Evolutionary conservation across 2,113 vertebrate species (phyloP).

Genomic region (Carlito syrichta): DNA sequence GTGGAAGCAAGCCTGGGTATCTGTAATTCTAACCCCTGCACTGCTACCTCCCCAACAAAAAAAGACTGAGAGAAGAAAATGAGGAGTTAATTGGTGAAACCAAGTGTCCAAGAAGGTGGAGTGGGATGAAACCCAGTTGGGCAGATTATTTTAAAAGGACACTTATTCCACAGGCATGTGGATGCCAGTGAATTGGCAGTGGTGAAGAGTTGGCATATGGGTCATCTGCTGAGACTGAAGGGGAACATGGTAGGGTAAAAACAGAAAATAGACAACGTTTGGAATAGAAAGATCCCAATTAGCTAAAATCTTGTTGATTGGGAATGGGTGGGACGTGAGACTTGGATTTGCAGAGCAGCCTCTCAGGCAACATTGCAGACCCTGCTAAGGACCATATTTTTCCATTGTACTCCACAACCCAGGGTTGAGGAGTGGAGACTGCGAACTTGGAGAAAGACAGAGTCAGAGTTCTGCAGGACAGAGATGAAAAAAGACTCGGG

Average conservation of each 20-base stretch:
- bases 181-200: not conserved
- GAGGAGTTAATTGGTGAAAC: not conserved
- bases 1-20: not conserved
- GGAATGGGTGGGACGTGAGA: fast-evolving
- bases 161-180: not conserved
- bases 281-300: not conserved
- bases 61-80: not conserved
- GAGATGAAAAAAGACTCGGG: not conserved
- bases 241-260: not conserved
- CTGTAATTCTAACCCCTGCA: not conserved
- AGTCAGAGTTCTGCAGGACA: not conserved
- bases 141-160: not conserved
- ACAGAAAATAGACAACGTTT: not conserved
- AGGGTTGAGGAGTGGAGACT: not conserved
- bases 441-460: too few relatives aligned
- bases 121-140: too few relatives aligned
- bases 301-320: not conserved
- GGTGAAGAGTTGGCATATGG: not conserved
- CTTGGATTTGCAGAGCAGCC: not conserved
- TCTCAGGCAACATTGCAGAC: not conserved
- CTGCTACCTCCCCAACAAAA: not conserved
- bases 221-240: not conserved
- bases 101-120: not conserved
- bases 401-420: not conserved
- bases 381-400: not conserved